Evolutionary conservation across 2,797 vertebrate genomes (phyloP), one percentile per base, ranked within the genome.

Genomic region (Ibycter americanus): DNA sequence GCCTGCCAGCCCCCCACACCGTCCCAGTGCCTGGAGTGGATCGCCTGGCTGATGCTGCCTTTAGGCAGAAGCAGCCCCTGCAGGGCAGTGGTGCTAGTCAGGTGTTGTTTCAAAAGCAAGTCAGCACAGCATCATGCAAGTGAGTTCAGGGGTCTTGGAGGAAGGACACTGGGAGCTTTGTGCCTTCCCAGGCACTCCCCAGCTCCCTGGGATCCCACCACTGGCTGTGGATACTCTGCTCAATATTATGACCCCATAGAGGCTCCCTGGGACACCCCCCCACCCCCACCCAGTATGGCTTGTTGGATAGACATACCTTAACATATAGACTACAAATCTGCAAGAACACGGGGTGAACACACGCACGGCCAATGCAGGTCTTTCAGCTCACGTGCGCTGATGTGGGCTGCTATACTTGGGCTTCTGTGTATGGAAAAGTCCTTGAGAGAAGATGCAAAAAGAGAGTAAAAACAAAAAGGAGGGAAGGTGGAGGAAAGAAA

Each of bases 1-100:
- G 15, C 34, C 32, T 0, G 0, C 6, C 7, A 25, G 20, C n/a
- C 47, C 49, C 20, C 7, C 13, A 5, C 5, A 1, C 51, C 29
- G 5, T 44, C 62, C 44, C 11, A 8, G 54, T 42, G 61, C 44
- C 5, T 2, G 44, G 9, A 38, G 15, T 2, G 18, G 27, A 49
- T 40, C 29, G 6, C 23, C 54, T 11, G 23, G 29, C 29, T 38
- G 54, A 25, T 36, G n/a, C 52, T 5, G 11, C 46, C 26, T 11
- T 17, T 23, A n/a, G 55, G 55, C 25, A 74, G 54, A 36, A 47
- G 55, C 31, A 72, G 4, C 52, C 52, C 68, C 71, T 74, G 40
- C 54, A 46, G 40, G 72, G 42, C 20, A 20, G 21, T 34, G 56
- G n/a, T 19, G 74, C 74, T n/a, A 46, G 73, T 31, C 31, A 18